phyloP scores from a whole-genome alignment of 1,140 invertebrate species.

The Drosophila obscura region DNA sequence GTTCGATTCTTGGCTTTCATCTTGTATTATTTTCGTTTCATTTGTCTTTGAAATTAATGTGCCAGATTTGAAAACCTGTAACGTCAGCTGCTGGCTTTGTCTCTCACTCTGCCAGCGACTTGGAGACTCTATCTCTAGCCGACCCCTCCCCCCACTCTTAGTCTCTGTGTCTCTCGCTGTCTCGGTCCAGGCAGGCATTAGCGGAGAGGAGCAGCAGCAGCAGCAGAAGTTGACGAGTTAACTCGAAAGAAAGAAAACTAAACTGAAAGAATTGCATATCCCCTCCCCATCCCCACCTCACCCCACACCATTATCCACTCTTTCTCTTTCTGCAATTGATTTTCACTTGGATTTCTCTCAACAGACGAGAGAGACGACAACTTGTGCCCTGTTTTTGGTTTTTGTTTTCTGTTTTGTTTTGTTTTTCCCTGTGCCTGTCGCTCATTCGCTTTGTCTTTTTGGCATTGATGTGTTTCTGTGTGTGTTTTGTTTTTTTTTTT shows the following conservation, averaged over 20 bases:
- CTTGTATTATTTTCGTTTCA: constrained; percentile 74
- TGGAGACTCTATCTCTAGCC: too few relatives aligned
- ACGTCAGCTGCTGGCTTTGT: constrained; percentile 42
- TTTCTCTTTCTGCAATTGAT: constrained; percentile 61
- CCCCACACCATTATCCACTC: neutral
- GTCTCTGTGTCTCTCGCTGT: constrained; percentile 13
- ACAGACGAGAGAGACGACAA: constrained; percentile 23
- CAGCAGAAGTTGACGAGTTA: constrained; percentile 49
- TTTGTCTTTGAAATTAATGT: constrained; percentile 79
- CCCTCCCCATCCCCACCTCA: neutral
- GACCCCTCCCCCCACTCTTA: too few relatives aligned
- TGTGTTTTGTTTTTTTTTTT: too few relatives aligned
- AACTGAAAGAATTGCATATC: constrained; percentile 53
- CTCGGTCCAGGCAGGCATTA: constrained; percentile 7
- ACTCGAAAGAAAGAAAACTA: constrained; percentile 54
- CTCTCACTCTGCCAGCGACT: neutral
- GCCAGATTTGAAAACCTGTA: constrained; percentile 80
- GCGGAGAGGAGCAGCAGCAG: constrained; percentile 1
- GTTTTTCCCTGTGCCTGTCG: constrained; percentile 58
- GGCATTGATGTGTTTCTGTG: constrained; percentile 53
- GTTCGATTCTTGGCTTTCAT: constrained; percentile 8
- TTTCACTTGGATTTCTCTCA: constrained; percentile 64
- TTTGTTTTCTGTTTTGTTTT: too few relatives aligned
- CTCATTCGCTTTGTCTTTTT: constrained; percentile 64
- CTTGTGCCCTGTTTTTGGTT: constrained; percentile 41